Evolutionary conservation across 2,888 invertebrate genomes (phyloP), one percentile per base, ranked within the genome.

Genomic region (Drosophila limbata): DNA sequence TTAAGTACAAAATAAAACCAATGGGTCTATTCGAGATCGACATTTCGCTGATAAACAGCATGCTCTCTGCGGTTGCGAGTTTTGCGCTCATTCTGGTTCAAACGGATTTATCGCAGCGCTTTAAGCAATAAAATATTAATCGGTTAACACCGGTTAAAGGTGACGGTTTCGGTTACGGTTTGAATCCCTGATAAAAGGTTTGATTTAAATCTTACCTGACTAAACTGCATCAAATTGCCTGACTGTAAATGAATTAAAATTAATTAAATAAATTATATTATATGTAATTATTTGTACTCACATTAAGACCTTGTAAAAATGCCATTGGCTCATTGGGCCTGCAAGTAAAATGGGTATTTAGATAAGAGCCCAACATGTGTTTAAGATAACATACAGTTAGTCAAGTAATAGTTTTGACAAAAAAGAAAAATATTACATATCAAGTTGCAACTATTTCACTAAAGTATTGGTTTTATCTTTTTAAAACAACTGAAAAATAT

Each of bases 71-170:
- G 3, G 90, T 89, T 3, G 85, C 90, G 8, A 91, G 89, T 19
- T 91, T 92, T 59, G 72, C 90, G n/a, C 56, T 92, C 3, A 91
- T 92, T 47, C 75, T 92, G 3, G 88, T 92, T 40, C 92, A 92
- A 81, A 77, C 86, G 25, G 93, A 92, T 80, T 74, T 92, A 39
- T 85, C 90, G 1, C 80, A 84, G 15, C 81, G 92, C 10, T 91
- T 92, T 21, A 77, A 77, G 10, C 50, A 50, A 33, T 45, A 13
- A 3, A 33, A 73, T n/a, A n/a, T n/a, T 5, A 25, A 25, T 25
- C 25, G 25, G 25, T 25, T 25, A 21, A 3, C 0, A 21, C 21
- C 21, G 21, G 21, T 21, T 21, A 25, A 5, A 25, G 5, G 6
- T 25, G 5, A 25, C 5, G 1, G 25, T 25, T 25, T 4, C 5